Evolutionary conservation across 2,113 vertebrate species (phyloP).

Genomic region (human): DNA sequence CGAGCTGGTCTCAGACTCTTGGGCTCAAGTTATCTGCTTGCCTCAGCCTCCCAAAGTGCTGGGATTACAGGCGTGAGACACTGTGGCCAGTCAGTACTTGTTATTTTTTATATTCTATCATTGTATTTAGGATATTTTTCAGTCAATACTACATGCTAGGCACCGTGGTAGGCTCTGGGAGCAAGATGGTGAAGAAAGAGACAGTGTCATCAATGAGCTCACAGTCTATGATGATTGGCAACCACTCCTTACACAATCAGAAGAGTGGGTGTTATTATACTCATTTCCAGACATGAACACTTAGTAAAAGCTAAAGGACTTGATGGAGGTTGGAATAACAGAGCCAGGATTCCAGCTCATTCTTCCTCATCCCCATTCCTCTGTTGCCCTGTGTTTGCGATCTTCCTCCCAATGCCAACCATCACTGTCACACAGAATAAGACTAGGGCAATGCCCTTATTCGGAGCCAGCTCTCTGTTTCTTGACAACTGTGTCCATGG

Average conservation of each 20-base stretch:
- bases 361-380: too few species aligned
- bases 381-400: not conserved
- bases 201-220: not conserved
- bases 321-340: not conserved
- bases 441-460: rapidly evolving
- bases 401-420: not conserved
- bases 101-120: not conserved
- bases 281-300: not conserved
- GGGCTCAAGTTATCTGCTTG: too few species aligned
- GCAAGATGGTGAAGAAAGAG: not conserved
- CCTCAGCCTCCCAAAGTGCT: too few species aligned
- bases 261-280: rapidly evolving
- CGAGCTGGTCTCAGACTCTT: too few species aligned
- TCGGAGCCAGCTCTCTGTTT: not conserved
- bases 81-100: too few species aligned
- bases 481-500: not conserved
- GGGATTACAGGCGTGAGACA: too few species aligned
- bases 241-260: not conserved
- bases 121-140: not conserved
- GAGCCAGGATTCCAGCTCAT: not conserved
- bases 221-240: rapidly evolving
- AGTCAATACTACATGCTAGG: too few species aligned
- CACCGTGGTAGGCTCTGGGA: not conserved
- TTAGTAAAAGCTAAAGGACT: not conserved
- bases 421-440: not conserved